Evolutionary conservation across 2,888 invertebrate species (phyloP).

Genomic region (Caenorhabditis sp.): DNA sequence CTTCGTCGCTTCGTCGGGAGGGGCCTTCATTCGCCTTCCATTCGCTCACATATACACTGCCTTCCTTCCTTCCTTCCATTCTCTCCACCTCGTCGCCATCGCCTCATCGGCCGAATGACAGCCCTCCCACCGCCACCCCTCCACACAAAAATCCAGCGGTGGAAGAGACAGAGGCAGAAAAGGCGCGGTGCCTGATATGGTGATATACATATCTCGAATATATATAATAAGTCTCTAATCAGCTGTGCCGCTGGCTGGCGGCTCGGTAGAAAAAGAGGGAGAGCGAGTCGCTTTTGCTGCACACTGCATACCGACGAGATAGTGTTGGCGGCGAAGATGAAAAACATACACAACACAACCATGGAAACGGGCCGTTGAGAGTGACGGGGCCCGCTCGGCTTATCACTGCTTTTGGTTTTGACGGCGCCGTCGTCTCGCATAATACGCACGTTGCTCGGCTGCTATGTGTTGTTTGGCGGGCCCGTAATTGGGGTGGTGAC

Average conservation of each 20-base stretch:
- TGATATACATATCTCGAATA: constrained; percentile 52
- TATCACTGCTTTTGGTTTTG: constrained; percentile 36
- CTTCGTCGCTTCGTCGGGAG: constrained; percentile 29
- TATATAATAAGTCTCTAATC: constrained; percentile 61
- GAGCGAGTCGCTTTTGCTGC: constrained; percentile 23
- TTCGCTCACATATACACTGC: too few relatives aligned
- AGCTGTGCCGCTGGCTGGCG: too few relatives aligned
- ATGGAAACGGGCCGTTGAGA: constrained; percentile 53
- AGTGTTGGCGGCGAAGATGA: constrained; percentile 12
- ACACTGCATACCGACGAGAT: background rate
- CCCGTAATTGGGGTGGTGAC: constrained; percentile 29
- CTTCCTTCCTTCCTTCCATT: too few relatives aligned
- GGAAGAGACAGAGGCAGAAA: constrained; percentile 23
- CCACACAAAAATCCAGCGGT: constrained; percentile 33
- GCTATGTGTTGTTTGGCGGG: constrained; percentile 28
- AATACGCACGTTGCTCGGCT: constrained; percentile 19
- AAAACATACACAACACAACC: constrained; percentile 39
- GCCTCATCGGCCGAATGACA: constrained; percentile 7
- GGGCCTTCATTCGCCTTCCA: constrained; percentile 35
- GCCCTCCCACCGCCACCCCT: background rate
- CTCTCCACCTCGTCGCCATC: constrained; percentile 1
- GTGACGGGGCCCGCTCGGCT: constrained; percentile 41
- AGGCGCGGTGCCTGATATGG: constrained; percentile 42
- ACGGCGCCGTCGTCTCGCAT: constrained; percentile 19
- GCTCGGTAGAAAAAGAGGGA: constrained; percentile 22